Base-by-base conservation (phyloP, 2,797 vertebrate genomes). In the Arctocebus calabarensis region DNA sequence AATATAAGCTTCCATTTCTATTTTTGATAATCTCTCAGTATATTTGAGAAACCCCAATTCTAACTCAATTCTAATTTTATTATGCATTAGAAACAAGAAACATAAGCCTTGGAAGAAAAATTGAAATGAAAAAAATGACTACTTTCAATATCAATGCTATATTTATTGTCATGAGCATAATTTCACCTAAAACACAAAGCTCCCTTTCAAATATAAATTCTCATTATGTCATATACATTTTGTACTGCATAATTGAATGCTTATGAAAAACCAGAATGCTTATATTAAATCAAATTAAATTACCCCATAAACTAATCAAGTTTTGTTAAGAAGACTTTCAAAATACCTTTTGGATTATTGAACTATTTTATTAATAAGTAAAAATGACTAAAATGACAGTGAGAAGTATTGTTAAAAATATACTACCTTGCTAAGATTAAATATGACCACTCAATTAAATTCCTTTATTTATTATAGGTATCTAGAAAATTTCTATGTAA, bases 201-300 rank as follows among this genome's bases (percentile, higher is more conserved):
- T 64, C 34, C 23, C 25, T 74, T 25, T 25, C 34, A 70, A 7
- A 77, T 55, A 57, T 32, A 88, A 94, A 77, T 70, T 88, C 48
- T 19, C 9, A 14, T 57, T 70, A 83, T 82, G 3, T 5, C 29
- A 81, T 29, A 88, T 62, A 48, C 4, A 43, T 73, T 92, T n/a
- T 82, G 17, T 34, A 8, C 4, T 6, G 78, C 17, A 25, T 75
- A 88, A 94, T 43, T 79, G 40, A 75, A 73, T 45, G 92, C 11
- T 92, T 94, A 88, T 29, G n/a, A 82, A 87, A 95, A 90, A 14
- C 1, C 40, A 37, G 22, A 94, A 68, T 73, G 1, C 8, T 74
- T 77, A 34, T 62, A 88, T 86, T 91, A 94, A 95, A 62, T 45
- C 64, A 68, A 84, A 88, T 70, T 77, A 92, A 84, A 90, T 84